A percentile compares a stretch with the other conserved stretches of the same genome.
These are phyloP conservation scores for Lagodon rhomboides DNA, from an alignment of 2,797 vertebrate genomes.

Conservation along the genomic window DNA sequence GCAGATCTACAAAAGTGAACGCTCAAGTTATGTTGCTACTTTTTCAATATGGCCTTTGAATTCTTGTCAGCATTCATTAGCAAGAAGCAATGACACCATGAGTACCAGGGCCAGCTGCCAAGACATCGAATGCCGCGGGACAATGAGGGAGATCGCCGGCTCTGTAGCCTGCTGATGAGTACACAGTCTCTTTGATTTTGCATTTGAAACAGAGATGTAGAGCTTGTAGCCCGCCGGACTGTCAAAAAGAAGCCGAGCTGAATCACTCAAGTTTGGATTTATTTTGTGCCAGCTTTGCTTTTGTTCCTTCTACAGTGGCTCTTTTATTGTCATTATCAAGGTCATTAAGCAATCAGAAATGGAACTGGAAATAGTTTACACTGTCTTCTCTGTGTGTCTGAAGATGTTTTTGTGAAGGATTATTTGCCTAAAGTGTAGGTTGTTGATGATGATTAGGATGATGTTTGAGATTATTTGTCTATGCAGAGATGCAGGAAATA, in stretches of 20 bases:
- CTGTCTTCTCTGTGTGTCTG: conserved; percentile 18
- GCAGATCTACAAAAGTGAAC: conserved; percentile 41
- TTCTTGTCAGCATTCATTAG: conserved; percentile 75
- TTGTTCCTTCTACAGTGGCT: conserved; percentile 49
- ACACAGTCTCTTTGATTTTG: conserved; percentile 73
- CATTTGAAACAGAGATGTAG: conserved; percentile 73
- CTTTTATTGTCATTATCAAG: conserved; percentile 57
- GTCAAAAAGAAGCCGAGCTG: conserved; percentile 63
- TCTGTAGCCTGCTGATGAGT: conserved; percentile 72
- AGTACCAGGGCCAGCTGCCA: conserved; percentile 70
- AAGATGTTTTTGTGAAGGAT: conserved; percentile 36
- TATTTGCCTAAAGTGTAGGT: conserved; percentile 41
- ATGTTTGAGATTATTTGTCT: conserved; percentile 53
- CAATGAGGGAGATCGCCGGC: conserved; percentile 58
- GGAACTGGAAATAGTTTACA: conserved; percentile 47
- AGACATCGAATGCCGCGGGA: conserved; percentile 66
- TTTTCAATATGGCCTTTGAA: conserved; percentile 70
- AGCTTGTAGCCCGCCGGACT: conserved; percentile 61
- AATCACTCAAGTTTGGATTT: conserved; percentile 66
- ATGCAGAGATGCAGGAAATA: conserved; percentile 37
- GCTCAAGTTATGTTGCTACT: conserved; percentile 48
- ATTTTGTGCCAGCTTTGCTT: conserved; percentile 57
- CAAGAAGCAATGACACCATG: conserved; percentile 53
- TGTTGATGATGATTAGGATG: conserved; percentile 53
- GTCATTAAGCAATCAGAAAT: conserved; percentile 49